Evolutionary conservation across 2,797 vertebrate species (phyloP), one percentile per base, ranked within the genome.

Genomic region (Valencia hispanica): DNA sequence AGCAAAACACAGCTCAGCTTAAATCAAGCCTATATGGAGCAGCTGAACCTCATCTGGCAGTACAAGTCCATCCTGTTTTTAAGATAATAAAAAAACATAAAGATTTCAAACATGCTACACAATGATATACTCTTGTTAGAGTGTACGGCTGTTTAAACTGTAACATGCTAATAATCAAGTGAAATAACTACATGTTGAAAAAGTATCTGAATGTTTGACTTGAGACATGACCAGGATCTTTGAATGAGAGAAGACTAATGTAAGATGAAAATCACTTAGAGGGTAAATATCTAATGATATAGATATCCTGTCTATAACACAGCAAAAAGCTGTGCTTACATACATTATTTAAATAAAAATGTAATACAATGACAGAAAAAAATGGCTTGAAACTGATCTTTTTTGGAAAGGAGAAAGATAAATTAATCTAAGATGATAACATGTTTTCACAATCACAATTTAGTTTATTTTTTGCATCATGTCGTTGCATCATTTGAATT

Each of bases 211-310:
- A 80, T 48, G 78, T 61, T 79, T 79, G 18, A 81, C 50, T 65
- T 80, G 34, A 75, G 51, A 80, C 74, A 78, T 61, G 77, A 75
- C 41, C 77, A 76, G 41, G 68, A n/a, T 30, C 66, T 32, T 84
- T 57, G 68, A 61, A 82, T 68, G 81, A 74, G 11, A 83, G 36
- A 61, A 39, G 43, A 79, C 77, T 68, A 34, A 68, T 79, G 65
- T 77, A 80, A 36, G 10, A 65, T 22, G 22, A 4, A 65, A 65
- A 39, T 68, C 66, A 3, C 66, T 47, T 14, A 25, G 32, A 68
- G 51, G 22, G 53, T 57, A 73, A 73, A 75, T 22, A 14, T 39
- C 7, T 75, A 12, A 70, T 27, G n/a, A 55, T 76, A 61, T 74
- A 14, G 27, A 39, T 18, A 57, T 70, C 30, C 48, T 18, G 47